Evolutionary conservation across 2,888 invertebrate species (phyloP), one percentile per base, ranked within the genome.

Genomic region (Pediacus dermestoides): DNA sequence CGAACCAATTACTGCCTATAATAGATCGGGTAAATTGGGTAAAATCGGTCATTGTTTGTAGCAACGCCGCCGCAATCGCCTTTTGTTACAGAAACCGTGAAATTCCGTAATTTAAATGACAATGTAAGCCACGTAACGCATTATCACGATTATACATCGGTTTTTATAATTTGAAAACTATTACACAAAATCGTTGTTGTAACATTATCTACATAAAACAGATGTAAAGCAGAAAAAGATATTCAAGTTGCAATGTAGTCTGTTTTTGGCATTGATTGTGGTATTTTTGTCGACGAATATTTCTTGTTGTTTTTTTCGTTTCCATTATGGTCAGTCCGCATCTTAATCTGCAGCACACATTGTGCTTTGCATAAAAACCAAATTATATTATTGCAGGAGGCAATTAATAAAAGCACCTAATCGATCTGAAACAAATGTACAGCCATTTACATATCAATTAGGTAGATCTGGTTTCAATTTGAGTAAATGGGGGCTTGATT

Each of bases 391-490:
- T 50, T 46, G 46, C 52, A 51, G 44, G 32, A 39, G 51, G 51
- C 50, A 40, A 53, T 56, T 50, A 54, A 56, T 54, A 57, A 47
- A 23, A 44, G 37, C 33, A 48, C 32, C 51, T 53, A 57, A 57
- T 57, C 55, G 55, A 57, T 53, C 53, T 37, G 37, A 54, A 55
- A 55, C 55, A 54, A 58, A 58, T 52, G 58, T 48, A 42, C 30
- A 37, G 37, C 48, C 44, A 55, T 58, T 58, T 58, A 48, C 23
- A 23, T 23, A 9, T 23, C 23, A 23, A 23, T 23, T 23, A 23
- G 23, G 23, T n/a, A 3, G 23, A 9, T n/a, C 23, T 23, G 23
- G 23, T 23, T 3, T 6, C 8, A 6, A 3, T 23, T n/a, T 3
- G 10, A 23, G 9, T 23, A 23, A 23, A 3, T 23, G 23, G 18